Conservation (phyloP, 1,140 invertebrate species). For the Achatina immaculata region DNA sequence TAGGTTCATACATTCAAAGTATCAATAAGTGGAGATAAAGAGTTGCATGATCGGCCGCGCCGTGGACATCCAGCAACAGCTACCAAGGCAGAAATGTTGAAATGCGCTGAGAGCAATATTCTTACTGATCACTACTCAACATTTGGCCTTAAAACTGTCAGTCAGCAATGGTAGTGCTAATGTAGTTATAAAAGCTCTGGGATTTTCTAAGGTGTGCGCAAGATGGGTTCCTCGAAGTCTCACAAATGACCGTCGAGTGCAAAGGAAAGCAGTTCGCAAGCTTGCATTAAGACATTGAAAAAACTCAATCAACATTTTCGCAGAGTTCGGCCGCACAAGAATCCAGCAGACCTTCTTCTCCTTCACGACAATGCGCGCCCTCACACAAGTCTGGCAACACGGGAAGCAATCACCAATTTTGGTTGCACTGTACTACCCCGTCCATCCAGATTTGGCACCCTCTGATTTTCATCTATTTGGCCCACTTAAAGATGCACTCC, state of each 20-base stretch:
- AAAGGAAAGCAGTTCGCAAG: conserved; percentile 8
- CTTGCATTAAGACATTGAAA: conserved; percentile 17
- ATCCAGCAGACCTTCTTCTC: conserved; percentile 2
- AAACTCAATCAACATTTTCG: background rate
- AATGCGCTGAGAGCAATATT: conserved; percentile 5
- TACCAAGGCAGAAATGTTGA: background rate
- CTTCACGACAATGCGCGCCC: conserved; percentile 1
- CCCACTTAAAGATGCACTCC: no score
- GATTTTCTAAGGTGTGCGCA: conserved; percentile 11
- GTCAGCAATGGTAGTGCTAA: conserved; percentile 5
- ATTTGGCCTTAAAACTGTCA: conserved; percentile 6
- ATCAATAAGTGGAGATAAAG: conserved; percentile 5
- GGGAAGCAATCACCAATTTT: background rate
- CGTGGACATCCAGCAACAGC: background rate
- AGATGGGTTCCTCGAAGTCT: conserved; percentile 13
- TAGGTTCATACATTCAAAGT: conserved; percentile 8
- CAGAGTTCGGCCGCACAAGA: conserved; percentile 11
- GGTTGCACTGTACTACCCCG: background rate
- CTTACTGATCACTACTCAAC: conserved; percentile 6
- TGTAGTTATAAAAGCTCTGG: conserved; percentile 5
- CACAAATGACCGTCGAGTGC: background rate
- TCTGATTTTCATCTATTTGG: conserved; percentile 9
- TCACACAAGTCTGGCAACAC: conserved; percentile 13
- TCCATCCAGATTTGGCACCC: conserved; percentile 4
- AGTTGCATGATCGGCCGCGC: background rate